These are phyloP conservation scores for Teleogryllus oceanicus DNA, from an alignment of 2,888 invertebrate species.

Conservation along the genomic window DNA sequence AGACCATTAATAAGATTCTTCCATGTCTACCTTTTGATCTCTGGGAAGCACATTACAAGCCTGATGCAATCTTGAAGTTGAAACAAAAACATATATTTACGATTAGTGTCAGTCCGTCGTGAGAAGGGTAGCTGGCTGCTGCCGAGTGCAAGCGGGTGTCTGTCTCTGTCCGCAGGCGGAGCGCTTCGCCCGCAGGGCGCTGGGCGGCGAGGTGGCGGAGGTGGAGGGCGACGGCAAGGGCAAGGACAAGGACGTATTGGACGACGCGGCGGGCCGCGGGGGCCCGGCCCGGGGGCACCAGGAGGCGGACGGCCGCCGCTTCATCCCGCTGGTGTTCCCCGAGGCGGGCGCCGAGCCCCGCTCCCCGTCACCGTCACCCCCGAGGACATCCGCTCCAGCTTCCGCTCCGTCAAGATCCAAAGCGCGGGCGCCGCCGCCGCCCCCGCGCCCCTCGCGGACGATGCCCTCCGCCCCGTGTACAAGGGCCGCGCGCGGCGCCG, in stretches of 20 bases:
- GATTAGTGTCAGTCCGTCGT: too few species aligned
- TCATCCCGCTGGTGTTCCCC: constrained; percentile 1
- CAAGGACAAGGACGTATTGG: too few species aligned
- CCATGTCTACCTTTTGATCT: too few species aligned
- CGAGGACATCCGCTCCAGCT: not conserved
- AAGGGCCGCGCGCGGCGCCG: not conserved
- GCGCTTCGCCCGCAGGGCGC: not conserved
- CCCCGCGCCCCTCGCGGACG: not conserved
- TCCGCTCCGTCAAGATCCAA: not conserved
- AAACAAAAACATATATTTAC: too few species aligned
- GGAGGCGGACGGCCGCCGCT: not conserved
- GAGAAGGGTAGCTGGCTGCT: not conserved
- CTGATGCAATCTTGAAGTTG: too few species aligned
- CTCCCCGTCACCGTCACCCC: not conserved
- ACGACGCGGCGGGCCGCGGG: too few species aligned
- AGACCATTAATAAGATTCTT: too few species aligned
- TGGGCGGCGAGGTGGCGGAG: too few species aligned
- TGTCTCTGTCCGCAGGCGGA: not conserved
- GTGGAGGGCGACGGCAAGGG: too few species aligned
- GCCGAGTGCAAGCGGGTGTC: not conserved
- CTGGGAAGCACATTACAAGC: too few species aligned
- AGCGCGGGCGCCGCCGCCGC: not conserved
- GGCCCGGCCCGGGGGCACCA: too few species aligned
- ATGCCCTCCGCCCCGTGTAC: not conserved
- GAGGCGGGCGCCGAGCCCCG: not conserved